Conservation (phyloP, 2,888 invertebrate species). For the Leptinotarsa peninsularis region DNA sequence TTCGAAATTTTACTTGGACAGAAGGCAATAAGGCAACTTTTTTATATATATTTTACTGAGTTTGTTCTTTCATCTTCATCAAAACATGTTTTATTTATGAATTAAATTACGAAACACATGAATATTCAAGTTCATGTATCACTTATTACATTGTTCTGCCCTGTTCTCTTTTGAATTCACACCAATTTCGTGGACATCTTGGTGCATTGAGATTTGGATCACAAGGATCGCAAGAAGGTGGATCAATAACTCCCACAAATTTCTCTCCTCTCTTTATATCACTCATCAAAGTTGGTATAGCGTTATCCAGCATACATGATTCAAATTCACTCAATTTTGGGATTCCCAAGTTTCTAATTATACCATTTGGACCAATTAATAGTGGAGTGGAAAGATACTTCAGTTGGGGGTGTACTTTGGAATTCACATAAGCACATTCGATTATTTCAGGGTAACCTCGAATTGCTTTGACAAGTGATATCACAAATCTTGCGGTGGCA, state of each 20-base stretch:
- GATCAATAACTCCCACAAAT: slow-evolving; percentile 54
- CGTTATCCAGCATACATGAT: slow-evolving; percentile 60
- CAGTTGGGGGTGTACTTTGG: slow-evolving; percentile 56
- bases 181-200: slow-evolving; percentile 55
- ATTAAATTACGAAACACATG: no score
- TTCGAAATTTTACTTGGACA: no score
- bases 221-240: slow-evolving; percentile 59
- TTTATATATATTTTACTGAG: no score
- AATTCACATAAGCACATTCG: slow-evolving; percentile 62
- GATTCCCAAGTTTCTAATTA: slow-evolving; percentile 61
- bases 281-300: slow-evolving; percentile 54
- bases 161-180: slow-evolving; percentile 35
- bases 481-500: slow-evolving; percentile 73
- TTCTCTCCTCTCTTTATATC: slow-evolving; percentile 61
- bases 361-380: slow-evolving; percentile 59
- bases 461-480: slow-evolving; percentile 70
- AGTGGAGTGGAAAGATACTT: slow-evolving; percentile 62
- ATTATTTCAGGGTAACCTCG: slow-evolving; percentile 60
- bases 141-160: not conserved
- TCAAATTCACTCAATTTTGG: slow-evolving; percentile 62
- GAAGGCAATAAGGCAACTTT: no score
- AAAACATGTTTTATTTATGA: no score
- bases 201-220: slow-evolving; percentile 51
- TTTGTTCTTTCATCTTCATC: no score
- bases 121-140: no score